Conservation (phyloP, 2,113 vertebrate species). For the Ursus arctos region DNA sequence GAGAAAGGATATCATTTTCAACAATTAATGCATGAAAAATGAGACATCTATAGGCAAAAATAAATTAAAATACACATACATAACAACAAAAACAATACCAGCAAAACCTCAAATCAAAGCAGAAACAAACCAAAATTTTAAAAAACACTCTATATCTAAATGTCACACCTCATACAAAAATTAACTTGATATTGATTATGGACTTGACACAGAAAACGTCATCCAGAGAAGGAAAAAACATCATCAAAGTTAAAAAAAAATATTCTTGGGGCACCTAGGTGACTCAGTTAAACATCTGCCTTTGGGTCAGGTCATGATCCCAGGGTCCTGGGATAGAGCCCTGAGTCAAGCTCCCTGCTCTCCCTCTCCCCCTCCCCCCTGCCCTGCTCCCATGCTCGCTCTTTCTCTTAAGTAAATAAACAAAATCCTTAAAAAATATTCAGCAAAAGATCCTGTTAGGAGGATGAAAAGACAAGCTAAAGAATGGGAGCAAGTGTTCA, state of each 20-base stretch:
- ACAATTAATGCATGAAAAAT: neutral
- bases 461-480: neutral
- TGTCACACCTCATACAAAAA: neutral
- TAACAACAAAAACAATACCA: neutral
- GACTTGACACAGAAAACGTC: neutral
- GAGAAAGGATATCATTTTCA: neutral
- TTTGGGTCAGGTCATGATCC: too few relatives aligned
- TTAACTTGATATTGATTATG: neutral
- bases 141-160: neutral
- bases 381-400: too few relatives aligned
- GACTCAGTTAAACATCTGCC: too few relatives aligned
- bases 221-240: neutral
- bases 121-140: neutral
- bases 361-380: too few relatives aligned
- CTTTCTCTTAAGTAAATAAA: too few relatives aligned
- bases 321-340: too few relatives aligned
- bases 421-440: too few relatives aligned
- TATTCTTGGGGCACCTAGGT: too few relatives aligned
- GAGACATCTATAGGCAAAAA: neutral
- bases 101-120: neutral
- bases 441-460: neutral
- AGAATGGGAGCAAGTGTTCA: neutral
- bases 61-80: neutral
- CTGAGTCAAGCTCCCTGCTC: too few relatives aligned
- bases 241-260: neutral